Evolutionary conservation across 1,140 invertebrate genomes (phyloP).

Genomic region (Akabosia matsudoensis): DNA sequence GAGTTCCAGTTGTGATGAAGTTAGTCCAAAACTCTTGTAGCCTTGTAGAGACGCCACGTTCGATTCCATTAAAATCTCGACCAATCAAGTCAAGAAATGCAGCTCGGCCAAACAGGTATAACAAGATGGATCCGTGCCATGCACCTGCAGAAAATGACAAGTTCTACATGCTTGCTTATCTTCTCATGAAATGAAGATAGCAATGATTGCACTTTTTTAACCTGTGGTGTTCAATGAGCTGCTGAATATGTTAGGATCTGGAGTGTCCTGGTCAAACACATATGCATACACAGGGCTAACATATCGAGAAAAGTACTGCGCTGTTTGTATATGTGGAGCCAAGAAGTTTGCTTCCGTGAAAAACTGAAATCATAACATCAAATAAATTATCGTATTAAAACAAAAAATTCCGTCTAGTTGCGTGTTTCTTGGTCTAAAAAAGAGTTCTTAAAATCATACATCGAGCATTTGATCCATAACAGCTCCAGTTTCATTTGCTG

Average conservation of each 20-base stretch:
- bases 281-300: constrained; percentile 43
- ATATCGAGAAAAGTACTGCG: constrained; percentile 46
- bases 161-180: too few relatives aligned
- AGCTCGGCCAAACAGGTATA: constrained; percentile 63
- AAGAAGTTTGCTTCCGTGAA: constrained; percentile 52
- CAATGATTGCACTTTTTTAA: constrained; percentile 16
- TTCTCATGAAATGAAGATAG: neutral
- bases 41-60: constrained; percentile 27
- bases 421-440: too few relatives aligned
- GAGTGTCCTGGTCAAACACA: constrained; percentile 48
- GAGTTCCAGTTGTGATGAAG: constrained; percentile 31
- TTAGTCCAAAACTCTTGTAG: constrained; percentile 44
- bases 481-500: constrained; percentile 43
- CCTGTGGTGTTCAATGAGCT: constrained; percentile 45
- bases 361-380: constrained; percentile 48
- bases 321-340: constrained; percentile 49
- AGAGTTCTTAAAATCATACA: constrained; percentile 31
- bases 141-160: constrained; percentile 55
- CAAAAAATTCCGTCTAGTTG: neutral
- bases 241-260: constrained; percentile 51
- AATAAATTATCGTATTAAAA: neutral
- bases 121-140: constrained; percentile 61
- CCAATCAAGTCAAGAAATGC: constrained; percentile 52
- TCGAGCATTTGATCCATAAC: constrained; percentile 48
- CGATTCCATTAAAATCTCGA: constrained; percentile 43